These are phyloP conservation scores for Nasua narica DNA, from an alignment of 2,797 vertebrate genomes.

Conservation along the genomic window DNA sequence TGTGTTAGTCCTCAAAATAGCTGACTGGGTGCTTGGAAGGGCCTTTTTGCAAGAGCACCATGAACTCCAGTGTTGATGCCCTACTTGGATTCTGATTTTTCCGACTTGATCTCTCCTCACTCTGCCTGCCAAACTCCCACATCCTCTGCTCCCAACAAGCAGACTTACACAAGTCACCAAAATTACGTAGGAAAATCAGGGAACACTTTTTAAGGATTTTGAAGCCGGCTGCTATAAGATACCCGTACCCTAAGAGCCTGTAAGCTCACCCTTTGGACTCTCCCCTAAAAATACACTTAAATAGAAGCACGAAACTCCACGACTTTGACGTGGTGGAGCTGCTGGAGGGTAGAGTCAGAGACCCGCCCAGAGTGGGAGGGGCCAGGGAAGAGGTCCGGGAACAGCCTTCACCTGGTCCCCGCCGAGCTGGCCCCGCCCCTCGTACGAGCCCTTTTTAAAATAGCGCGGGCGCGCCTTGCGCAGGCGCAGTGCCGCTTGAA, in stretches of 20 bases:
- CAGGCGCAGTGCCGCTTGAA: background rate
- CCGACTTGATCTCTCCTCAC: background rate
- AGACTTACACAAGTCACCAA: background rate
- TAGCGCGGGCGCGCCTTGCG: background rate
- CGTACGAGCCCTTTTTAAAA: fast-evolving
- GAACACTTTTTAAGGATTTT: background rate
- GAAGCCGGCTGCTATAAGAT: background rate
- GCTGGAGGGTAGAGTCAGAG: fast-evolving
- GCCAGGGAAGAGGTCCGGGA: fast-evolving
- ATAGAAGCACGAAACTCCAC: background rate
- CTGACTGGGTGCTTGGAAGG: background rate
- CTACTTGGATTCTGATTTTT: background rate
- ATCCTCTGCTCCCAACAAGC: too few species aligned
- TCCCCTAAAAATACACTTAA: background rate
- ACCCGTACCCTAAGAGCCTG: fast-evolving
- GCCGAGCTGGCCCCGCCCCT: fast-evolving
- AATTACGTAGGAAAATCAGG: background rate
- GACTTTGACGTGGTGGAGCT: fast-evolving
- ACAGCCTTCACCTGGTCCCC: fast-evolving
- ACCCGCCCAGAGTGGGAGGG: fast-evolving
- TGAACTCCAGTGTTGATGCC: background rate
- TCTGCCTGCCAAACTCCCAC: background rate
- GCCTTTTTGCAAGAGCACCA: background rate
- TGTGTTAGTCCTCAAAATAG: background rate
- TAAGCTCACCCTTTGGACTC: background rate